Base-by-base conservation (phyloP, 2,797 vertebrate species). In the Characodon lateralis region DNA sequence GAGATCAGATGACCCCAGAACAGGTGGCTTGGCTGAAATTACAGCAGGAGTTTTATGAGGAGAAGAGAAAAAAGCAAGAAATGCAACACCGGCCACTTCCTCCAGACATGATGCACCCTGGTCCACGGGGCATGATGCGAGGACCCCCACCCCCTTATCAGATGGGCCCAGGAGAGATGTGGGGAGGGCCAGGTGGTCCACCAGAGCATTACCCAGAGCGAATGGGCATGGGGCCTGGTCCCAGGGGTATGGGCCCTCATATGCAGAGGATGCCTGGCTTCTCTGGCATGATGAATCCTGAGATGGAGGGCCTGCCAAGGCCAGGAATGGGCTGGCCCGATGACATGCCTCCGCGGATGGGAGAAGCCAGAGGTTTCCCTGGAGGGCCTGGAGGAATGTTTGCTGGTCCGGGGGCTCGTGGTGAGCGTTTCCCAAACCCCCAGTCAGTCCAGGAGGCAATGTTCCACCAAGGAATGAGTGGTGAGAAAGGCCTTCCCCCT, bases 11-110 rank as follows among this genome's bases (percentile, higher is more conserved):
- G 97, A 99, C 97, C 73, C 98, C 98, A 0, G 98, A 99, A 92
- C 98, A 99, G 90, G 97, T 99, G 84, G 98, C 98, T 0, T 99
- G 98, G 98, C 93, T 99, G 72, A 99, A 99, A 88, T 90, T 99
- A 81, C 98, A 99, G 90, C 98, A 99, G 93, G 98, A 99, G 88
- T 99, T 99, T 79, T 99, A 99, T 0, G 98, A 99, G 86, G 98
- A 99, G 88, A 99, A 99, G 88, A 96, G 98, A 76, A 96, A 98
- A 88, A 99, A 99, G 92, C 98, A 99, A 90, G 98, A 99, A 78
- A 96, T 98, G 91, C 98, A 99, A 89, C 98, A 99, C 83, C 97
- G 98, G 83, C 96, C 98, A 18, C 95, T 99, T 90, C 97, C 98
- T 87, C 96, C 98, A 89, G 98, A 99, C 80, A 97, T 99, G 97